Percentiles rank a stretch among this genome's conserved stretches.
phyloP scores from a whole-genome alignment of 2,113 vertebrate species.

The Syngnathus scovelli region DNA sequence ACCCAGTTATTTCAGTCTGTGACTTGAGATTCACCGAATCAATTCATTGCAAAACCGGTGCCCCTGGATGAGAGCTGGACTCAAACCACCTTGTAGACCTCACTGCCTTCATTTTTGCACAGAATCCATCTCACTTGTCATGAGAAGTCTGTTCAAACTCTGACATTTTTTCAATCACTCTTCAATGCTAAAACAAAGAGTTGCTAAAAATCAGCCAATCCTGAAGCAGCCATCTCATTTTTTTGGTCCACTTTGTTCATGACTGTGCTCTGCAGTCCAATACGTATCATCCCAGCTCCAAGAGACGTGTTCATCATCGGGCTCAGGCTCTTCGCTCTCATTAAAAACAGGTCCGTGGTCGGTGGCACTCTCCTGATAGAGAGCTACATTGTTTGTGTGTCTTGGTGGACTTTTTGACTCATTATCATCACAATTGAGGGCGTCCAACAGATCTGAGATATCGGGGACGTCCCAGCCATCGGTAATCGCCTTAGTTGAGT shows the following conservation, averaged over 20 bases:
- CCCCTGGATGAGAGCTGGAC: no score
- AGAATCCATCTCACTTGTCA: background rate
- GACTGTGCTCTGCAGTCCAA: slow-evolving; percentile 53
- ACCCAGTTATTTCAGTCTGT: no score
- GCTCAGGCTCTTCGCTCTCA: slow-evolving; percentile 1
- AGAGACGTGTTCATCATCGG: slow-evolving; percentile 44
- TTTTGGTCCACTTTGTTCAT: slow-evolving; percentile 25
- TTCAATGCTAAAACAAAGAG: slow-evolving; percentile 11
- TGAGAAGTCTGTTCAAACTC: background rate
- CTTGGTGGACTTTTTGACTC: slow-evolving; percentile 27
- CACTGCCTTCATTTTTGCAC: background rate
- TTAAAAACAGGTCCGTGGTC: slow-evolving; percentile 1
- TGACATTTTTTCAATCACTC: slow-evolving; percentile 16
- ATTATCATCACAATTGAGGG: slow-evolving; percentile 34
- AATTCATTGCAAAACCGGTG: no score
- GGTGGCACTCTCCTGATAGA: background rate
- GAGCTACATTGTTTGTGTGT: background rate
- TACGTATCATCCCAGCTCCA: slow-evolving; percentile 68
- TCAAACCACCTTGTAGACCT: background rate
- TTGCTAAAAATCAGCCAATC: slow-evolving; percentile 37
- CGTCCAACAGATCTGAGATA: slow-evolving; percentile 70
- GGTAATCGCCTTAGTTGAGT: slow-evolving; percentile 3
- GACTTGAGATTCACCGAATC: no score
- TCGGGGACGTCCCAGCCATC: slow-evolving; percentile 73
- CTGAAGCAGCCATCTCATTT: slow-evolving; percentile 35